Base-by-base conservation (phyloP, 2,888 invertebrate genomes). In the Chymomyza procnemis region DNA sequence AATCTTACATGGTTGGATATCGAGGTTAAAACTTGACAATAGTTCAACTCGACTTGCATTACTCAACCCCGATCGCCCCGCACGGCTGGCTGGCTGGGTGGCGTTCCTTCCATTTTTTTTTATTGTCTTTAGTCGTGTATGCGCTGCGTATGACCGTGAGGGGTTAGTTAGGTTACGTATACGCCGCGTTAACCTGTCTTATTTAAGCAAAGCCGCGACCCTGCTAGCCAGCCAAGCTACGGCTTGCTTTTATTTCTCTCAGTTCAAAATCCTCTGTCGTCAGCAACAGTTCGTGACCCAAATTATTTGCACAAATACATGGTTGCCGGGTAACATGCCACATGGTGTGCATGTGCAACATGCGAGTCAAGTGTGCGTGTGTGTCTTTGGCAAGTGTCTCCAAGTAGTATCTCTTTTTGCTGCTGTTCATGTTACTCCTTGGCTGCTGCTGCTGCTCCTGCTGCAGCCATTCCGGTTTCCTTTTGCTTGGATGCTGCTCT, bases 21-120 rank as follows among this genome's bases (percentile, higher is more conserved):
- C 79, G 88, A 79, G 88, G 88, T 76, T 85, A 85, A 72, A 68
- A 84, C 85, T 86, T 84, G 82, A 86, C 83, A 83, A 83, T 83
- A 86, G 88, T 83, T 83, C 74, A 83, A 86, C 83, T 76, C 77
- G 79, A 88, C 87, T 84, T 75, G 75, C 87, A 63, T 76, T 69
- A 79, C 80, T 69, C 80, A n/a, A n/a, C 78, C 80, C 26, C n/a
- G n/a, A n/a, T n/a, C n/a, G n/a, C n/a, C n/a, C n/a, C n/a, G n/a
- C n/a, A n/a, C n/a, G n/a, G n/a, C n/a, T n/a, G n/a, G n/a, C n/a
- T n/a, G 26, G 26, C 26, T 26, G 6, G 1, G 26, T 26, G 26
- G 4, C 22, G n/a, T n/a, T 22, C 22, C 4, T 22, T 71, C 65
- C 66, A 69, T 80, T 69, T 73, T 50, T 48, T 48, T 16, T 50